A percentile compares a stretch with the other conserved stretches of the same genome.
Conservation (phyloP, 2,888 invertebrate species). For the Xylota segnis region DNA sequence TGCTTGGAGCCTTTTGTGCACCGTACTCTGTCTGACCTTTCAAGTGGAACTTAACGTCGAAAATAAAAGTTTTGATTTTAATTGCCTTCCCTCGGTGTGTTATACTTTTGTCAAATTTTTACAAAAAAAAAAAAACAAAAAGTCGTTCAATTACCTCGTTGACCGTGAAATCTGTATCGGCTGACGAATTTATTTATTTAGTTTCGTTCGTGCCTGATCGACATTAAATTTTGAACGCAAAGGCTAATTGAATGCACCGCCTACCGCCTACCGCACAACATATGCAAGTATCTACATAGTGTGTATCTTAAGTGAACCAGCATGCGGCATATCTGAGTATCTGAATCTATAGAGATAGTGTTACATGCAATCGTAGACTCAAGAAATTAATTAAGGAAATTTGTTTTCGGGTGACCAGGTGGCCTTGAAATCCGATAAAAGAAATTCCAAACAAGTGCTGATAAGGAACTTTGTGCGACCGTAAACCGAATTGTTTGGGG, state of each 20-base stretch:
- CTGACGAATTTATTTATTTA: conserved; percentile 48
- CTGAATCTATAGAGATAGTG: conserved; percentile 51
- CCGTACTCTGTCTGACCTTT: conserved; percentile 61
- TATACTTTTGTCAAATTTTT: conserved; percentile 9
- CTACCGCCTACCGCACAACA: conserved; percentile 5
- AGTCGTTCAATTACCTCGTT: conserved; percentile 51
- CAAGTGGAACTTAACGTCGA: conserved; percentile 52
- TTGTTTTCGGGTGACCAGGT: conserved; percentile 42
- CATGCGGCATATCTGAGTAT: conserved; percentile 44
- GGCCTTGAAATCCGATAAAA: conserved; percentile 66
- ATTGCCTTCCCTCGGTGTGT: conserved; percentile 28
- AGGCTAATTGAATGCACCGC: conserved; percentile 68
- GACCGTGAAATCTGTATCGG: conserved; percentile 63
- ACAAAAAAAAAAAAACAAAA: conserved; percentile 34
- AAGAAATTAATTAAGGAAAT: conserved; percentile 45
- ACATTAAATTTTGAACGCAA: conserved; percentile 51
- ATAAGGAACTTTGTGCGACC: conserved; percentile 46
- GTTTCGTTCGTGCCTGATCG: conserved; percentile 53
- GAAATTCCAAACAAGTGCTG: conserved; percentile 56
- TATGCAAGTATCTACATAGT: not conserved
- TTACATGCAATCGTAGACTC: conserved; percentile 34
- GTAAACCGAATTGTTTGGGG: conserved; percentile 11
- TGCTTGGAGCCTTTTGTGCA: conserved; percentile 36
- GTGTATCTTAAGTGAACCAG: conserved; percentile 11
- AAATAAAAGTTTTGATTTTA: conserved; percentile 59